Percentiles rank a stretch among this genome's conserved stretches.
Evolutionary conservation across 2,113 vertebrate species (phyloP).

Genomic region (Noturus placidus): DNA sequence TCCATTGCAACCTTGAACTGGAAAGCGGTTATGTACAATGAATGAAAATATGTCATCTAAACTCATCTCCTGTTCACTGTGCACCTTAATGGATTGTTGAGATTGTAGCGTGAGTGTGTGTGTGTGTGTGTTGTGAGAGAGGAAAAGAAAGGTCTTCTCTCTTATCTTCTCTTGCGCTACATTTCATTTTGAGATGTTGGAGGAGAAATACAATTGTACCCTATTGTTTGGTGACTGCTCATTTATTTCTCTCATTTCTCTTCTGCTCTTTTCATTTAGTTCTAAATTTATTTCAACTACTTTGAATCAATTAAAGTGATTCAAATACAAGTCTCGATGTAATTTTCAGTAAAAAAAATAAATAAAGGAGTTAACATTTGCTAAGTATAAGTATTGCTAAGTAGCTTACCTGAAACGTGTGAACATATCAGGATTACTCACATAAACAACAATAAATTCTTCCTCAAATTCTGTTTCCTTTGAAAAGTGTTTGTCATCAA

Average conservation of each 20-base stretch:
- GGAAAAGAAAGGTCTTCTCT: neutral
- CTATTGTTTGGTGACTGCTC: neutral
- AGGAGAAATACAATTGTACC: neutral
- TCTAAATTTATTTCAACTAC: neutral
- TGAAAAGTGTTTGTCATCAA: neutral
- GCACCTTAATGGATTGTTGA: neutral
- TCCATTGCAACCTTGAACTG: slow-evolving; percentile 3
- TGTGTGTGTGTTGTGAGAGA: neutral
- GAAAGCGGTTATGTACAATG: neutral
- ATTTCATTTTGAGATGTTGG: neutral
- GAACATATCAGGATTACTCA: neutral
- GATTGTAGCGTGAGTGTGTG: neutral
- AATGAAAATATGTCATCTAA: slow-evolving; percentile 16
- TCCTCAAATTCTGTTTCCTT: neutral
- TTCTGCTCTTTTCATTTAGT: neutral
- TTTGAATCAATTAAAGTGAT: neutral
- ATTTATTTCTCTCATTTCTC: neutral
- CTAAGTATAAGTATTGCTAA: neutral
- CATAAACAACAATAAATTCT: neutral
- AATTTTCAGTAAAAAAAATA: neutral
- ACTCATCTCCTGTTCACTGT: slow-evolving; percentile 11
- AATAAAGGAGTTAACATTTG: too few relatives aligned
- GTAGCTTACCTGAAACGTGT: neutral
- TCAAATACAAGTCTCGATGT: neutral
- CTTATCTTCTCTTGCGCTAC: slow-evolving; percentile 1